Percentiles rank a stretch among this genome's conserved stretches.
Evolutionary conservation across 2,797 vertebrate genomes (phyloP).

Genomic region (Anguilla marmorata): DNA sequence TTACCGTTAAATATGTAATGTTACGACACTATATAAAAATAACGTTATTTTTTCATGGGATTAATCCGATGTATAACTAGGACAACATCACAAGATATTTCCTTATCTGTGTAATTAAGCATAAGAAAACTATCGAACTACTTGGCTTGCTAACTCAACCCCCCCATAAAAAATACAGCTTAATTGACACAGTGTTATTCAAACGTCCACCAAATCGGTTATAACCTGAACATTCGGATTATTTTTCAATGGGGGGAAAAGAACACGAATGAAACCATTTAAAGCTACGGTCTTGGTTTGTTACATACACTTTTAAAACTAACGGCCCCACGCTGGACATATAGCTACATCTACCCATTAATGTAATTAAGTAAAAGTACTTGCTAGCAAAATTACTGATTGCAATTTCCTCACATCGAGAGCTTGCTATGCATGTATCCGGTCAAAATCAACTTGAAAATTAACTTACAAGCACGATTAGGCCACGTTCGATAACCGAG

Average conservation of each 20-base stretch:
- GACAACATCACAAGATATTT: neutral
- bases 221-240: neutral
- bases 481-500: neutral
- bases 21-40: neutral
- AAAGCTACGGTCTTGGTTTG: neutral
- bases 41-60: neutral
- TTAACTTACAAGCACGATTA: neutral
- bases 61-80: neutral
- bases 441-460: neutral
- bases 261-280: neutral
- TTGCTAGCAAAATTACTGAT: neutral
- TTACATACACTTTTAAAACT: neutral
- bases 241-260: neutral
- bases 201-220: neutral
- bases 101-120: neutral
- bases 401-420: conserved; percentile 46
- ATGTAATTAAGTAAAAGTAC: no score
- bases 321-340: conserved; percentile 19
- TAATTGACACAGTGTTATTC: neutral
- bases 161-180: no score
- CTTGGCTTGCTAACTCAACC: neutral
- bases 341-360: neutral
- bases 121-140: neutral
- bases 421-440: conserved; percentile 61
- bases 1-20: neutral